Percentiles rank a stretch among this genome's conserved stretches.
phyloP scores from a whole-genome alignment of 1,140 invertebrate species.

The Ooceraea biroi region DNA sequence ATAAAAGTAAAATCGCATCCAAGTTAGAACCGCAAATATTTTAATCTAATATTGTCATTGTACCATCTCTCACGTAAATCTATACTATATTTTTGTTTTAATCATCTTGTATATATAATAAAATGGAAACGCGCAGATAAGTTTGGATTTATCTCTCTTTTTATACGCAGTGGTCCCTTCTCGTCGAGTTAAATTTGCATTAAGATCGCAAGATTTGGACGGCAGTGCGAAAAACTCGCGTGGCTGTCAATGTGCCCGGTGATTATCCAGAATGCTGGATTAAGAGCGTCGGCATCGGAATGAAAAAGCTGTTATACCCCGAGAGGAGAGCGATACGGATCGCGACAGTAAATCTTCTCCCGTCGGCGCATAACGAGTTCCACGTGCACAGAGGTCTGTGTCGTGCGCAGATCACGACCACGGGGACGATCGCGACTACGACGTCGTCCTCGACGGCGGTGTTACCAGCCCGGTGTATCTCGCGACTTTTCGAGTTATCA shows the following conservation, averaged over 20 bases:
- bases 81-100: too few relatives aligned
- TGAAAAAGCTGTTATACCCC: constrained; percentile 65
- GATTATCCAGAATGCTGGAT: constrained; percentile 66
- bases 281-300: constrained; percentile 57
- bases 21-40: background rate
- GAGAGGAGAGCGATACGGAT: constrained; percentile 53
- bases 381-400: constrained; percentile 9
- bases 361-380: constrained; percentile 53
- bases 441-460: constrained; percentile 31
- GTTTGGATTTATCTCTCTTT: too few relatives aligned
- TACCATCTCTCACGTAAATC: too few relatives aligned
- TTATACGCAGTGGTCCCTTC: background rate
- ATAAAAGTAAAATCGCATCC: background rate
- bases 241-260: constrained; percentile 44
- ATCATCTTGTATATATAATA: too few relatives aligned
- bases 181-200: background rate
- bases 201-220: background rate
- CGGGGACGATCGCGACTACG: background rate
- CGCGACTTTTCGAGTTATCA: constrained; percentile 87
- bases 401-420: constrained; percentile 20
- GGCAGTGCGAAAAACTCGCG: background rate
- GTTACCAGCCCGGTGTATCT: constrained; percentile 77
- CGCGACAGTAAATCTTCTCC: constrained; percentile 62
- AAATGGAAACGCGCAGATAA: too few relatives aligned
- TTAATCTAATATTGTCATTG: background rate